Evolutionary conservation across 2,113 vertebrate genomes (phyloP).

Genomic region (Nibea albiflora): DNA sequence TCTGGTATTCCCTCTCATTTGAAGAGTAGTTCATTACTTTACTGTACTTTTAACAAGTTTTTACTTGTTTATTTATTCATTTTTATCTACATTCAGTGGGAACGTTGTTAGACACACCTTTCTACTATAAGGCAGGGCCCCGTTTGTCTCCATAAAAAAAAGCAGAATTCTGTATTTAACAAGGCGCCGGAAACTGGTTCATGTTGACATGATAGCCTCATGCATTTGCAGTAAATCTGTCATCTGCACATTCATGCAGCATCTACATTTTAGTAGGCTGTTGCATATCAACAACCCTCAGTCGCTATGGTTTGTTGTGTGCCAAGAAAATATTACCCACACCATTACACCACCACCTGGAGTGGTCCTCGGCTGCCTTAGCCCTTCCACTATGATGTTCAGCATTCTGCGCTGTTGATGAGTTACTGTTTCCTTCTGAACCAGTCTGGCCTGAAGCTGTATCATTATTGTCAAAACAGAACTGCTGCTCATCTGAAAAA

Average conservation of each 20-base stretch:
- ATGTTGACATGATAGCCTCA: background rate
- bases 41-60: background rate
- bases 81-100: no score
- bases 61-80: background rate
- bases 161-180: background rate
- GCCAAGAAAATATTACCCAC: background rate
- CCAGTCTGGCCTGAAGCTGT: background rate
- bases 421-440: background rate
- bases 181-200: background rate
- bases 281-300: background rate
- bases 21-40: background rate
- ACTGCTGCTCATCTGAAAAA: background rate
- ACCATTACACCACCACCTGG: background rate
- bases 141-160: background rate
- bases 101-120: background rate
- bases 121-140: background rate
- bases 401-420: background rate
- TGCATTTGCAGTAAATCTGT: background rate
- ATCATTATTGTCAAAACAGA: background rate
- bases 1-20: background rate
- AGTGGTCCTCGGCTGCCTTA: background rate
- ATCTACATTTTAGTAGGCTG: background rate
- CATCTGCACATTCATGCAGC: background rate
- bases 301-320: background rate
- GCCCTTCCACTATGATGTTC: background rate